Percentiles rank a stretch among this genome's conserved stretches.
These are phyloP conservation scores for Vireo griseus DNA, from an alignment of 2,797 vertebrate species.

Conservation along the genomic window DNA sequence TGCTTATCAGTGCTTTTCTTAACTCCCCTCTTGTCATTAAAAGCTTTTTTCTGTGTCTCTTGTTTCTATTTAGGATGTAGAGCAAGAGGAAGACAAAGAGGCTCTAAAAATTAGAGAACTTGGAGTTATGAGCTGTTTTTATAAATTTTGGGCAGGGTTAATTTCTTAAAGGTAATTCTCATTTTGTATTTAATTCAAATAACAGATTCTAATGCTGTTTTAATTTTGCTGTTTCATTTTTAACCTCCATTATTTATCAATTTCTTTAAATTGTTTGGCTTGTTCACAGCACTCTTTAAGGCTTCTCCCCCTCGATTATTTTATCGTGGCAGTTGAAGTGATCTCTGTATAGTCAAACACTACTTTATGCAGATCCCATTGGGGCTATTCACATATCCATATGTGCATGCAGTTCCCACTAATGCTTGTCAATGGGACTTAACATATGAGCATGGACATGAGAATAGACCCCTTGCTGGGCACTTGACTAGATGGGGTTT, in stretches of 20 bases:
- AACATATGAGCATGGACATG: conserved; percentile 43
- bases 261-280: not conserved
- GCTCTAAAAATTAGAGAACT: not conserved
- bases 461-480: conserved; percentile 60
- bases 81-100: not conserved
- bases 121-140: not conserved
- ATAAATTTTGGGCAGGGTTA: not conserved
- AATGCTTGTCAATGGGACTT: conserved; percentile 56
- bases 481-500: not conserved
- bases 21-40: not conserved
- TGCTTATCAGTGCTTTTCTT: not conserved
- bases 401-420: conserved; percentile 30
- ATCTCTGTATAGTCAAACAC: not conserved
- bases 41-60: not conserved
- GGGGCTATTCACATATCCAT: conserved; percentile 49
- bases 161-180: not conserved
- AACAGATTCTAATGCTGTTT: not conserved
- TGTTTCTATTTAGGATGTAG: not conserved
- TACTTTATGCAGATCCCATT: conserved; percentile 30
- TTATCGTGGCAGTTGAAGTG: not conserved
- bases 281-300: not conserved
- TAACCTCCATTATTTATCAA: not conserved
- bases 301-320: not conserved
- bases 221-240: not conserved
- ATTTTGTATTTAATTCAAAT: not conserved